phyloP scores from a whole-genome alignment of 2,797 vertebrate species.

The Crypturellus tataupa region DNA sequence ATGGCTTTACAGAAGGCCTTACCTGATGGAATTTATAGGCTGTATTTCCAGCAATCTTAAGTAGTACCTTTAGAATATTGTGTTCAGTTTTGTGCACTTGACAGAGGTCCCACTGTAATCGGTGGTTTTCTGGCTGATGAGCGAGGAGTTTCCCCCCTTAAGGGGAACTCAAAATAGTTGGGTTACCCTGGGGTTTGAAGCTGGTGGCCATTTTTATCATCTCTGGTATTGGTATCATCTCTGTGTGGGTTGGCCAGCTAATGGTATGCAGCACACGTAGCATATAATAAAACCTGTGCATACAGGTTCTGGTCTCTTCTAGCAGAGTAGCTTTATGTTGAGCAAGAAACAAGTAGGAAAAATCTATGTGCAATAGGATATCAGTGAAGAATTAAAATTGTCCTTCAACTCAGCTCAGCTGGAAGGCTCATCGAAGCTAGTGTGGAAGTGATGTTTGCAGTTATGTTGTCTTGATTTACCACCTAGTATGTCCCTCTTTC shows the following conservation, averaged over 20 bases:
- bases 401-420: slow-evolving; percentile 9
- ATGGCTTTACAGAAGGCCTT: neutral
- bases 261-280: neutral
- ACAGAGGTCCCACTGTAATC: neutral
- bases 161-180: neutral
- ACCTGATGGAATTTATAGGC: neutral
- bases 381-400: neutral
- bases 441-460: neutral
- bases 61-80: neutral
- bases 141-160: neutral
- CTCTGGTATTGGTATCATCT: neutral
- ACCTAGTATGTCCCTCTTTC: neutral
- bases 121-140: neutral
- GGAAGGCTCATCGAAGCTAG: neutral
- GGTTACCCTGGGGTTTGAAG: neutral
- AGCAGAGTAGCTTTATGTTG: neutral
- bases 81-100: neutral
- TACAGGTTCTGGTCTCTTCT: neutral
- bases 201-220: neutral
- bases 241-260: neutral
- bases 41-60: neutral
- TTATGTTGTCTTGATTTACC: neutral
- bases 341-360: neutral
- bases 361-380: neutral
- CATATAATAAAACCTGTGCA: neutral